Percentiles rank a stretch among this genome's conserved stretches.
These are phyloP conservation scores for Muscidifurax raptorellus DNA, from an alignment of 1,140 invertebrate species.

Conservation along the genomic window DNA sequence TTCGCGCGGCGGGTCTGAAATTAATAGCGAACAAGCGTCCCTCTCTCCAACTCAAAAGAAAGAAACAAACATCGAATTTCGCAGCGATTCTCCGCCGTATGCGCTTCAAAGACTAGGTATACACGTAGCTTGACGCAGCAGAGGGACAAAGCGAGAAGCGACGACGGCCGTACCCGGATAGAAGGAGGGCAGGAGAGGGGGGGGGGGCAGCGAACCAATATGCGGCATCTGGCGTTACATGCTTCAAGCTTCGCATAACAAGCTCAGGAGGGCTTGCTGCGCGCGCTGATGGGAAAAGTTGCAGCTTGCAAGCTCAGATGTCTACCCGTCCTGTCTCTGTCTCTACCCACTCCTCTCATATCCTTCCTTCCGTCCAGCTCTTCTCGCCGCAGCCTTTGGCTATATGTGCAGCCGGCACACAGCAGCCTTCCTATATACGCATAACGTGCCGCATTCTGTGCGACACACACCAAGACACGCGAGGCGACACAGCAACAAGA, in stretches of 20 bases:
- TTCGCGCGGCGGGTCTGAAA: neutral
- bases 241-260: conserved; percentile 74
- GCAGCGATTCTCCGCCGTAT: neutral
- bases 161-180: neutral
- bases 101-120: neutral
- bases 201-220: conserved; percentile 66
- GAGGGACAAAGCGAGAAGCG: neutral
- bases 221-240: conserved; percentile 74
- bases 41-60: neutral
- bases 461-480: neutral
- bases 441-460: neutral
- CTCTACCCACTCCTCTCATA: conserved; percentile 30
- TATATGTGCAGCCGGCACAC: neutral
- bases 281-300: conserved; percentile 74
- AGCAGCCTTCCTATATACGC: neutral
- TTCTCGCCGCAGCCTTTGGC: neutral
- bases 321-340: conserved; percentile 52
- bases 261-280: conserved; percentile 63
- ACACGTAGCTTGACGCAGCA: neutral
- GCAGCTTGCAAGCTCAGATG: conserved; percentile 70
- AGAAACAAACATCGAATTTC: conserved; percentile 4
- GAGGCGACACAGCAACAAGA: neutral
- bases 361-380: conserved; percentile 47
- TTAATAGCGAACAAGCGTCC: neutral
- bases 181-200: neutral